Evolutionary conservation across 2,113 vertebrate genomes (phyloP).

Genomic region (Conger conger): DNA sequence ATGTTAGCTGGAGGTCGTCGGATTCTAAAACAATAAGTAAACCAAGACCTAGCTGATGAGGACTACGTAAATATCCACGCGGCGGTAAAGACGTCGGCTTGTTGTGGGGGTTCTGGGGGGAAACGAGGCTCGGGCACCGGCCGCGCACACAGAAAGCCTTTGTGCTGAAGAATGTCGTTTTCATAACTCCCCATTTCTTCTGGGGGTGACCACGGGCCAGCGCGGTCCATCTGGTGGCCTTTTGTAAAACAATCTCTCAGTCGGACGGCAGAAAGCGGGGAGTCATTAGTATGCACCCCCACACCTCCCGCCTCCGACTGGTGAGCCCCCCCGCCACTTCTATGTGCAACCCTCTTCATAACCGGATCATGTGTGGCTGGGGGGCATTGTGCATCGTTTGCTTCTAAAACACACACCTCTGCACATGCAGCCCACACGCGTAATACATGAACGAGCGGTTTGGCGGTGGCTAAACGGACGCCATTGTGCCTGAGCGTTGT

Average conservation of each 20-base stretch:
- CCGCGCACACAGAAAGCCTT: conserved; percentile 68
- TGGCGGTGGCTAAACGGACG: not conserved
- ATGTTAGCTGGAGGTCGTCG: not conserved
- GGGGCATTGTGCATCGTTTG: conserved; percentile 57
- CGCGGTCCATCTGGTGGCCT: conserved; percentile 64
- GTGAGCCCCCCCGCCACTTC: conserved; percentile 31
- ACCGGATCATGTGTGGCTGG: conserved; percentile 55
- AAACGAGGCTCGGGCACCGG: conserved; percentile 51
- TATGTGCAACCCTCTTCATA: conserved; percentile 56
- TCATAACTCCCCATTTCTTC: conserved; percentile 69
- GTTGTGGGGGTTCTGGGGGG: conserved; percentile 39
- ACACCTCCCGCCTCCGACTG: conserved; percentile 52
- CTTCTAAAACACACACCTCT: conserved; percentile 45
- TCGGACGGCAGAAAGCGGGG: conserved; percentile 46
- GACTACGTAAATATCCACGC: not conserved
- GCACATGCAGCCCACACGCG: not conserved
- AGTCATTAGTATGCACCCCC: conserved; percentile 65
- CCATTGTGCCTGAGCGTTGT: not conserved
- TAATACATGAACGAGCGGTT: not conserved
- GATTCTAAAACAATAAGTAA: not conserved
- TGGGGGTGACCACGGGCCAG: conserved; percentile 55
- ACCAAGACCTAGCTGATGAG: not conserved
- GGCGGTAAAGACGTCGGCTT: not conserved
- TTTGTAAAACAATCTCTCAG: conserved; percentile 64
- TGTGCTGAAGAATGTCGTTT: conserved; percentile 74